Evolutionary conservation across 2,888 invertebrate species (phyloP).

Genomic region (Lycocerus yunnanus): DNA sequence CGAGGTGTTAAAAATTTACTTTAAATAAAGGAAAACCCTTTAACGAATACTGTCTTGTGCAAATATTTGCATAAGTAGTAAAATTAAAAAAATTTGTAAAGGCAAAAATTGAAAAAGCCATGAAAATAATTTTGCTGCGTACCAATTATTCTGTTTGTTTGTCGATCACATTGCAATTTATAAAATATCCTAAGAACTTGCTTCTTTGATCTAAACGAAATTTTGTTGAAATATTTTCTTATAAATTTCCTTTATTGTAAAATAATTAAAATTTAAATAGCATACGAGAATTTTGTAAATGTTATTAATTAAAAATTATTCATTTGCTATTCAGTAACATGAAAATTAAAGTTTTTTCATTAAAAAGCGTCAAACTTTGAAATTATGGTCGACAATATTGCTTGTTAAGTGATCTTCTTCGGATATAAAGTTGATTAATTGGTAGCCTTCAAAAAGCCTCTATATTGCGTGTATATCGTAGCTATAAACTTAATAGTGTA

Average conservation of each 20-base stretch:
- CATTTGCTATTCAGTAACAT: background rate
- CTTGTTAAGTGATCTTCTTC: background rate
- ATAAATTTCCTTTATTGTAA: background rate
- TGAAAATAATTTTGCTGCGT: background rate
- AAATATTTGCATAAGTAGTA: background rate
- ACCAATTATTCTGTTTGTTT: background rate
- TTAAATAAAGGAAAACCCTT: background rate
- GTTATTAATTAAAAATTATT: background rate
- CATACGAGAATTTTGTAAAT: background rate
- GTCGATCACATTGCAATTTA: background rate
- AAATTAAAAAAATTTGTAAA: background rate
- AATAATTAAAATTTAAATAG: background rate
- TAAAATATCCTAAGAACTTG: background rate
- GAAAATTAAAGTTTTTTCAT: background rate
- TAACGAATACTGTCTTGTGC: background rate
- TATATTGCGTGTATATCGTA: background rate
- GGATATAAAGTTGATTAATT: background rate
- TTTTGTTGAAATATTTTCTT: background rate
- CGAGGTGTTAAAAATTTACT: background rate
- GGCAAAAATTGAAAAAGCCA: background rate
- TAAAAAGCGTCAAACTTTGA: background rate
- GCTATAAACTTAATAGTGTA: slow-evolving; percentile 11
- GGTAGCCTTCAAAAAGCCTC: background rate
- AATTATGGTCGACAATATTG: background rate
- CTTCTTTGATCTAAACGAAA: background rate